Evolutionary conservation across 2,888 invertebrate genomes (phyloP).

Genomic region (Callyntrura sp.): DNA sequence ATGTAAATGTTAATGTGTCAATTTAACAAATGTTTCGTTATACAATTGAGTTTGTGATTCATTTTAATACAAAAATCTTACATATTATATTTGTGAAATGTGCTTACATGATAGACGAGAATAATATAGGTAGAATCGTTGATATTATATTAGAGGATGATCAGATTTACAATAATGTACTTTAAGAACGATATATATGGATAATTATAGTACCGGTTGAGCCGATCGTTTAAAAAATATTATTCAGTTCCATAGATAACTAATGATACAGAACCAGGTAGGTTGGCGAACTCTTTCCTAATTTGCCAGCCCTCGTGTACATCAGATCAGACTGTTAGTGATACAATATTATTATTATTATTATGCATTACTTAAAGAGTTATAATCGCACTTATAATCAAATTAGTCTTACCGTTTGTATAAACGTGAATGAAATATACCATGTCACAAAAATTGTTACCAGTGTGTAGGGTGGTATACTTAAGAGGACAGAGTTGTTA

Average conservation of each 20-base stretch:
- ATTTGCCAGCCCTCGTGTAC: neutral
- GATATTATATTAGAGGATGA: neutral
- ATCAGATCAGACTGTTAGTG: conserved; percentile 52
- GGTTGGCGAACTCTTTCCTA: no score
- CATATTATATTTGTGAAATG: neutral
- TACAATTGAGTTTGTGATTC: no score
- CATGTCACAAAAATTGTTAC: conserved; percentile 21
- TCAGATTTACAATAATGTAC: neutral
- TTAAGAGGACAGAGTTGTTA: neutral
- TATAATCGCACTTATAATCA: conserved; percentile 12
- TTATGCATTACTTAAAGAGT: neutral
- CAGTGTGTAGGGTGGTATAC: neutral
- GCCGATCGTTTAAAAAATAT: conserved; percentile 24
- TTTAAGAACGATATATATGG: neutral
- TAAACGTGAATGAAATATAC: neutral
- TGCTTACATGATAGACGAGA: neutral
- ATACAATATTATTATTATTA: no score
- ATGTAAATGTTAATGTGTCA: neutral
- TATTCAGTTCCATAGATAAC: neutral
- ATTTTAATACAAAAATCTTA: no score
- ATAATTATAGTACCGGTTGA: conserved; percentile 27
- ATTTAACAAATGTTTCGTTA: no score
- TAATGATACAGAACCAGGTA: neutral
- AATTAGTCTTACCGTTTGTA: neutral
- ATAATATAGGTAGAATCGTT: neutral